A percentile compares a stretch with the other conserved stretches of the same genome.
Conservation (phyloP, 2,888 invertebrate genomes). For the Agrochola macilenta region DNA sequence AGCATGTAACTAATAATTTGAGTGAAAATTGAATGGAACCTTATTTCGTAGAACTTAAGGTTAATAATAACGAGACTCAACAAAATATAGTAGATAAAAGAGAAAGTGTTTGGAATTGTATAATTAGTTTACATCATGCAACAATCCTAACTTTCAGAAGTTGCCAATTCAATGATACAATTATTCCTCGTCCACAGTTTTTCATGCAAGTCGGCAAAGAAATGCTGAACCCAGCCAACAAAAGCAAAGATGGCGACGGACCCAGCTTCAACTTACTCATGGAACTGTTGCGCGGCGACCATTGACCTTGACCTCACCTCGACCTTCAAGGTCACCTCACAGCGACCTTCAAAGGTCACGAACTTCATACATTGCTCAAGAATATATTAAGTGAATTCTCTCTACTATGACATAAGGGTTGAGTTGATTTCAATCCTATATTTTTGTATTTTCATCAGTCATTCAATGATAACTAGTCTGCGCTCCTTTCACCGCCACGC, state of each 20-base stretch:
- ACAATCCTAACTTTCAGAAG: not conserved
- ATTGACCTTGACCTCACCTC: constrained; percentile 88
- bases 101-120: not conserved
- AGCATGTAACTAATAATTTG: not conserved
- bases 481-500: constrained; percentile 24
- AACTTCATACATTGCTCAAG: constrained; percentile 74
- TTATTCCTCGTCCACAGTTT: constrained; percentile 75
- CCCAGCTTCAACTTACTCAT: constrained; percentile 98
- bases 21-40: not conserved
- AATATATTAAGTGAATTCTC: constrained; percentile 68
- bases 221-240: constrained; percentile 95
- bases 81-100: not conserved
- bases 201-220: constrained; percentile 96
- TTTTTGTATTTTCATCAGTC: constrained; percentile 57
- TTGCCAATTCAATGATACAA: not conserved
- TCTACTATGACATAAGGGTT: constrained; percentile 63
- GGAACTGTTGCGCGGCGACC: constrained; percentile 98
- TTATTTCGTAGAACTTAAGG: not conserved
- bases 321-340: constrained; percentile 43
- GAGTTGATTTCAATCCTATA: constrained; percentile 51
- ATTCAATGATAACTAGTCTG: constrained; percentile 54
- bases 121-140: not conserved
- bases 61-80: not conserved
- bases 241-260: constrained; percentile 97
- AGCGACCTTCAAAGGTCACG: constrained; percentile 43